Conservation (phyloP, 2,888 invertebrate species). For the Platycnemis pennipes region DNA sequence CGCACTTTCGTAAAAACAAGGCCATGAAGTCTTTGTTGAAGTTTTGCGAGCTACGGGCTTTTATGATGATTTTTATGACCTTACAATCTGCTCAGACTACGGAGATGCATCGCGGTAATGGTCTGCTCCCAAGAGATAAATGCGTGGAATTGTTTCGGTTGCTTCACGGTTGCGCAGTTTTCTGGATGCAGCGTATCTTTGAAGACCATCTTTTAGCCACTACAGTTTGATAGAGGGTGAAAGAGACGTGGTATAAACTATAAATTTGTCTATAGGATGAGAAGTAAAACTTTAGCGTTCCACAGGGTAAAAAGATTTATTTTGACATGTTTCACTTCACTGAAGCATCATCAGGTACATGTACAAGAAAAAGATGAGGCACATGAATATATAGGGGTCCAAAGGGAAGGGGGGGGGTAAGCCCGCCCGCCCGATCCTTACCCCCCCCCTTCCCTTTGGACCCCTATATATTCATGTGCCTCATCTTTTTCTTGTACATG, state of each 20-base stretch:
- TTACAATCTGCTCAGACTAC: slow-evolving; percentile 32
- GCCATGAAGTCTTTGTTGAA: background rate
- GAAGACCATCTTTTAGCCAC: background rate
- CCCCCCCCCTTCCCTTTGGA: too few relatives aligned
- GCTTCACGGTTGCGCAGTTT: background rate
- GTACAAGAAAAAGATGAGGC: too few relatives aligned
- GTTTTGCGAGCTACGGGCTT: background rate
- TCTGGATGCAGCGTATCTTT: background rate
- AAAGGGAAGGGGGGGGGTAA: too few relatives aligned
- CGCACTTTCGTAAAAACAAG: background rate
- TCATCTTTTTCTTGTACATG: too few relatives aligned
- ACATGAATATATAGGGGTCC: too few relatives aligned
- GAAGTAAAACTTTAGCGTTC: too few relatives aligned
- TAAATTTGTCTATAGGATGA: too few relatives aligned
- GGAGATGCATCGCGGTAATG: background rate
- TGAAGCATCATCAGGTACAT: too few relatives aligned
- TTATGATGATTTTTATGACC: slow-evolving; percentile 28
- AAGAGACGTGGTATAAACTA: background rate
- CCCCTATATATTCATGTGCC: too few relatives aligned
- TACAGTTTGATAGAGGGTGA: background rate
- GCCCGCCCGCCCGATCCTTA: too few relatives aligned
- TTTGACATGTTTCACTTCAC: too few relatives aligned
- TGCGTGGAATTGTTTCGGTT: background rate
- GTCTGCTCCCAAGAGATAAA: slow-evolving; percentile 1
- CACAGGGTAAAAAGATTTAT: too few relatives aligned